phyloP scores from a whole-genome alignment of 1,140 invertebrate genomes.

The Patella vulgata region DNA sequence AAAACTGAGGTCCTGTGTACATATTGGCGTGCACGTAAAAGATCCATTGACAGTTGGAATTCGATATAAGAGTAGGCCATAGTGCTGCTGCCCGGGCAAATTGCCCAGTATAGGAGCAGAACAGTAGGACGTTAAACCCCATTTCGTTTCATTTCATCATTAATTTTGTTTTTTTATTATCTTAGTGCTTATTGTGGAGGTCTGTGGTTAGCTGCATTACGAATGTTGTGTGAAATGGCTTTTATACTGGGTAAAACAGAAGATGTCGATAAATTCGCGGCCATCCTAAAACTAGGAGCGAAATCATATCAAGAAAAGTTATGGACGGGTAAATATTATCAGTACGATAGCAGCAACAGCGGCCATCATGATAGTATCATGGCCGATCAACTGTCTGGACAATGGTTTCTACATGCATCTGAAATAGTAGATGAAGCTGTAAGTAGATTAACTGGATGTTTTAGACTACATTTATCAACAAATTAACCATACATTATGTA shows the following conservation, averaged over 20 bases:
- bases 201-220: slow-evolving; percentile 85
- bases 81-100: too few relatives aligned
- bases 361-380: slow-evolving; percentile 80
- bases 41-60: too few relatives aligned
- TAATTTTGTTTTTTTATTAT: too few relatives aligned
- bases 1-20: too few relatives aligned
- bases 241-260: slow-evolving; percentile 73
- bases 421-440: slow-evolving; percentile 59
- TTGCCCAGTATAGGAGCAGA: too few relatives aligned
- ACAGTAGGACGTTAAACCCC: too few relatives aligned
- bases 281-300: slow-evolving; percentile 79
- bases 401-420: slow-evolving; percentile 82
- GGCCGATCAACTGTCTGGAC: slow-evolving; percentile 91
- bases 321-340: slow-evolving; percentile 86
- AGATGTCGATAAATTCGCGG: slow-evolving; percentile 74
- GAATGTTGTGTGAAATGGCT: slow-evolving; percentile 74
- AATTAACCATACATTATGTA: too few relatives aligned
- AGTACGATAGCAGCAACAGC: slow-evolving; percentile 80
- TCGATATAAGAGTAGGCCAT: too few relatives aligned
- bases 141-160: too few relatives aligned
- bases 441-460: too few relatives aligned
- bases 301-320: slow-evolving; percentile 81
- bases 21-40: too few relatives aligned
- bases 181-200: slow-evolving; percentile 90
- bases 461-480: too few relatives aligned